Evolutionary conservation across 2,888 invertebrate species (phyloP).

Genomic region (Conus canariensis): DNA sequence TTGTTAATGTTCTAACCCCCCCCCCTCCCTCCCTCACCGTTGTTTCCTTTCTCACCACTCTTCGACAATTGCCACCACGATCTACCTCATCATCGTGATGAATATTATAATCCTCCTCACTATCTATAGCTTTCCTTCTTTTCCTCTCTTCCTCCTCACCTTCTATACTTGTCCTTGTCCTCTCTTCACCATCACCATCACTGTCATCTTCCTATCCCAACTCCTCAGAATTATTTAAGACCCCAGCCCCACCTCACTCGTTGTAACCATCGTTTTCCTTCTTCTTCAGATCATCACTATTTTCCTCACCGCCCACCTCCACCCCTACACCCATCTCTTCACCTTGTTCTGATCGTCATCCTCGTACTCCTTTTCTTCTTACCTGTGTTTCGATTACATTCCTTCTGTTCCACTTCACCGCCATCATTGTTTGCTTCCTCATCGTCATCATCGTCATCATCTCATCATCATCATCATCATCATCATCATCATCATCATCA

Average conservation of each 20-base stretch:
- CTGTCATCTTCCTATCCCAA: background rate
- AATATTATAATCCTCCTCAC: background rate
- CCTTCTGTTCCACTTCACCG: too few relatives aligned
- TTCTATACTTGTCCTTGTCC: background rate
- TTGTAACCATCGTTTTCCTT: background rate
- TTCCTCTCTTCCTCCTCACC: background rate
- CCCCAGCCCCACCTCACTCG: too few relatives aligned
- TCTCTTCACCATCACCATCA: background rate
- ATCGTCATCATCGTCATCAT: background rate
- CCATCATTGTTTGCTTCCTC: too few relatives aligned
- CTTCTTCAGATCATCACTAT: background rate
- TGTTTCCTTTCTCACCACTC: background rate
- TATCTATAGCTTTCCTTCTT: background rate
- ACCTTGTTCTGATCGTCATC: too few relatives aligned
- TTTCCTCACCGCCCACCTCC: too few relatives aligned
- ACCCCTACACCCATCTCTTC: too few relatives aligned
- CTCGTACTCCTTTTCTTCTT: too few relatives aligned
- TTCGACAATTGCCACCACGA: too few relatives aligned
- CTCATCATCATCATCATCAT: conserved; percentile 24
- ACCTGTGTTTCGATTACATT: too few relatives aligned
- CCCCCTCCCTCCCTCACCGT: background rate
- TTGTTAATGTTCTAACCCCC: background rate
- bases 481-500: conserved; percentile 6
- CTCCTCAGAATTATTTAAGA: background rate
- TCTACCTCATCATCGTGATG: too few relatives aligned